Evolutionary conservation across 2,797 vertebrate genomes (phyloP).

Genomic region (Sebastes minor): DNA sequence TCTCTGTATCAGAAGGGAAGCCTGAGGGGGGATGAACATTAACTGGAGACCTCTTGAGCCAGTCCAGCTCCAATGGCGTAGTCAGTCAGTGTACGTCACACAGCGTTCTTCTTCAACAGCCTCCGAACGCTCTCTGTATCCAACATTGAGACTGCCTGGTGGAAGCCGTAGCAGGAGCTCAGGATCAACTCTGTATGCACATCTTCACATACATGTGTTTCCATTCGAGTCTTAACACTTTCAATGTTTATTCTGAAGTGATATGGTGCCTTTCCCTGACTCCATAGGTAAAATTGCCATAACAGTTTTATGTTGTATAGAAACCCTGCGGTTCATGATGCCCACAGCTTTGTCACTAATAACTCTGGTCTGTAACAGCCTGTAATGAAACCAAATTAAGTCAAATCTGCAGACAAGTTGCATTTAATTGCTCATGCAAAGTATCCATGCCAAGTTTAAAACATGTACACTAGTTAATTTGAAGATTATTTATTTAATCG

Average conservation of each 20-base stretch:
- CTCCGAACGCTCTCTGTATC: conserved; percentile 66
- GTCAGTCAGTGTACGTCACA: conserved; percentile 61
- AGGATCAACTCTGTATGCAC: conserved; percentile 77
- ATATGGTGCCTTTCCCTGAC: conserved; percentile 84
- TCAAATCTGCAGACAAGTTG: conserved; percentile 62
- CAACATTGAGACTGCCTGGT: conserved; percentile 61
- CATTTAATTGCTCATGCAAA: conserved; percentile 66
- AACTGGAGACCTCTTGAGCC: conserved; percentile 64
- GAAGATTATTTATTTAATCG: conserved; percentile 82
- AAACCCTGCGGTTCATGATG: conserved; percentile 50
- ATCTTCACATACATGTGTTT: conserved; percentile 73
- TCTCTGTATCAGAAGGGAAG: conserved; percentile 68
- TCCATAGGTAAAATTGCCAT: conserved; percentile 72
- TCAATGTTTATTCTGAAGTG: conserved; percentile 81
- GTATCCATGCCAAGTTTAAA: conserved; percentile 64
- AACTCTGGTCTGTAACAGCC: conserved; percentile 70
- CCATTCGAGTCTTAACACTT: conserved; percentile 84
- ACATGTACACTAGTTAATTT: conserved; percentile 70
- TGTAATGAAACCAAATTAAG: conserved; percentile 73
- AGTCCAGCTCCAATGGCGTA: conserved; percentile 65
- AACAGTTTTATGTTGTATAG: conserved; percentile 73
- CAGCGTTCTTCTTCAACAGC: conserved; percentile 68
- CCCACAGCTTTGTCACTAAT: conserved; percentile 68
- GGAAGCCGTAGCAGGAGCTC: conserved; percentile 75
- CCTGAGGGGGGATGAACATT: conserved; percentile 58